A percentile compares a stretch with the other conserved stretches of the same genome.
phyloP scores from a whole-genome alignment of 1,140 invertebrate genomes.

The Aphelinus certus region DNA sequence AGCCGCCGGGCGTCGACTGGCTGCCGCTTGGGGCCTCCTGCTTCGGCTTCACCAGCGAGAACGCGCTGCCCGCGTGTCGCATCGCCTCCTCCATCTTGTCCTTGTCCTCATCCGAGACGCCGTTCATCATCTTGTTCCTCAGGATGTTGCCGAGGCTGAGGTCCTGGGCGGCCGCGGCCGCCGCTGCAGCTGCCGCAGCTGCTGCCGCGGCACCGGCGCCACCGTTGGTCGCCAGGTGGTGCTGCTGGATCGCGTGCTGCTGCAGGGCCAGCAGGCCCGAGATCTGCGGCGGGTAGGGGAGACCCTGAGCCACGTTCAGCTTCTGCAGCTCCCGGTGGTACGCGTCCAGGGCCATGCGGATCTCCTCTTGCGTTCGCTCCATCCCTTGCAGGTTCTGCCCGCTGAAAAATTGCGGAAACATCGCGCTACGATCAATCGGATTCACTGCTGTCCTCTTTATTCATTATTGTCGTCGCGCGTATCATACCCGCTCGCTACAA shows the following conservation, averaged over 20 bases:
- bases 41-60: slow-evolving; percentile 84
- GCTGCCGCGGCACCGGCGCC: slow-evolving; percentile 71
- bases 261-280: slow-evolving; percentile 77
- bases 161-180: slow-evolving; percentile 81
- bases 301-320: slow-evolving; percentile 72
- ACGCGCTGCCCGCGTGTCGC: slow-evolving; percentile 84
- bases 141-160: slow-evolving; percentile 83
- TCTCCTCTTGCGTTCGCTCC: slow-evolving; percentile 84
- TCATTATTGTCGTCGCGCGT: background rate
- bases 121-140: slow-evolving; percentile 73
- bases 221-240: slow-evolving; percentile 69
- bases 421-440: slow-evolving; percentile 65
- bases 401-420: slow-evolving; percentile 86
- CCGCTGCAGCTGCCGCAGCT: slow-evolving; percentile 75
- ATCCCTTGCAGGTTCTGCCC: slow-evolving; percentile 70
- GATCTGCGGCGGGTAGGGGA: slow-evolving; percentile 69
- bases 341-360: slow-evolving; percentile 88
- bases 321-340: slow-evolving; percentile 91
- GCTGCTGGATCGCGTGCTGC: slow-evolving; percentile 77
- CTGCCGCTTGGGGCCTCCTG: slow-evolving; percentile 78
- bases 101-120: slow-evolving; percentile 72
- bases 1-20: slow-evolving; percentile 71
- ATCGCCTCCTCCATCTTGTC: slow-evolving; percentile 76
- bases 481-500: background rate
- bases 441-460: slow-evolving; percentile 70